phyloP scores from a whole-genome alignment of 2,797 vertebrate species.

The Coendou prehensilis region DNA sequence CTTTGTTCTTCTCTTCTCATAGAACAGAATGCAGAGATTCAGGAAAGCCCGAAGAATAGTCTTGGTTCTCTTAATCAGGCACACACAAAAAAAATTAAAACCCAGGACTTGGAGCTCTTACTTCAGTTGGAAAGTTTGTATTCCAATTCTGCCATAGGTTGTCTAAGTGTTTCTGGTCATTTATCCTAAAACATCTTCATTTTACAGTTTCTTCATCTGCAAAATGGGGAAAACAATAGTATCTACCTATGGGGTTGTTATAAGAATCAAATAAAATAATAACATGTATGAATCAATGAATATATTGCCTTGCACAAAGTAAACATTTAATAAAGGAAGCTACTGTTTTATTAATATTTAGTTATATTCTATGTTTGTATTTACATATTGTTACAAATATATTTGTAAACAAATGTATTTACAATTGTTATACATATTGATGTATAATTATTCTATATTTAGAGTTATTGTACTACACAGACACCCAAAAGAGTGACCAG shows the following conservation, averaged over 20 bases:
- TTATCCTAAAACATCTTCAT: background rate
- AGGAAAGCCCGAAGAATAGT: background rate
- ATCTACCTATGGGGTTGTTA: background rate
- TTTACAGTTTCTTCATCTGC: background rate
- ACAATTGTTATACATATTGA: background rate
- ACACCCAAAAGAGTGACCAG: background rate
- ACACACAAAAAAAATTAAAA: background rate
- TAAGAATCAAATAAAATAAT: slow-evolving; percentile 6
- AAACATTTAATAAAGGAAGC: background rate
- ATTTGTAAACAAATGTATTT: no score
- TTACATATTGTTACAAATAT: background rate
- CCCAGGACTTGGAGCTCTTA: background rate
- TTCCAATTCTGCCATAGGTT: background rate
- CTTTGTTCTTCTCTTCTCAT: background rate
- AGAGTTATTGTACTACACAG: background rate
- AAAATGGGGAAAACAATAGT: background rate
- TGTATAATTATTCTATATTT: background rate
- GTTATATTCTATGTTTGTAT: background rate
- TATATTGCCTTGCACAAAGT: background rate
- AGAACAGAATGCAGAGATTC: background rate
- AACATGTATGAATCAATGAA: background rate
- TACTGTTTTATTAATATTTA: background rate
- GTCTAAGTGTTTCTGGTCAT: background rate
- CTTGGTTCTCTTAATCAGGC: background rate
- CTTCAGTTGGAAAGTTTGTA: background rate